phyloP scores from a whole-genome alignment of 2,888 invertebrate species.

The Mactromeris polynyma region DNA sequence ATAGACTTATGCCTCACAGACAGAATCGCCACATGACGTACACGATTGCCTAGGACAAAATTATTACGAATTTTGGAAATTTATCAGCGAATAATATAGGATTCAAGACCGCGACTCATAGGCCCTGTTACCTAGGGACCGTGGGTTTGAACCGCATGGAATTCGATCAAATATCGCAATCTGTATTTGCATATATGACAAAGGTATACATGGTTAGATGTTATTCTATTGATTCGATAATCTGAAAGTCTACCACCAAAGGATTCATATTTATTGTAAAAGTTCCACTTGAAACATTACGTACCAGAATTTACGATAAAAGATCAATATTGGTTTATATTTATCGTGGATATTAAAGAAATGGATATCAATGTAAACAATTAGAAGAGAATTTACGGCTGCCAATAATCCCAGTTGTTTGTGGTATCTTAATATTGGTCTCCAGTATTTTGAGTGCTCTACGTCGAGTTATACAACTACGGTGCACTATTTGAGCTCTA shows the following conservation, averaged over 20 bases:
- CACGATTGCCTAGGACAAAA: too few relatives aligned
- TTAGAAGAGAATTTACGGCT: constrained; percentile 12
- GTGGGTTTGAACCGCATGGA: too few relatives aligned
- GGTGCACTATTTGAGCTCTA: background rate
- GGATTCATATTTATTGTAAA: background rate
- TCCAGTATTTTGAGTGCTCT: background rate
- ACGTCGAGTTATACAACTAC: background rate
- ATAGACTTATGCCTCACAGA: too few relatives aligned
- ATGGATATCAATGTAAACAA: constrained; percentile 38
- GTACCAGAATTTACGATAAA: background rate
- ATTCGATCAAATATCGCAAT: too few relatives aligned
- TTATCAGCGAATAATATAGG: too few relatives aligned
- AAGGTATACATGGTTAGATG: too few relatives aligned
- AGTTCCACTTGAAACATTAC: background rate
- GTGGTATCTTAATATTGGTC: constrained; percentile 8
- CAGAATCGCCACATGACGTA: too few relatives aligned
- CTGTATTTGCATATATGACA: too few relatives aligned
- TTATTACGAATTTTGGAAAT: too few relatives aligned
- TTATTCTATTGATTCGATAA: too few relatives aligned
- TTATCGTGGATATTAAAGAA: constrained; percentile 40
- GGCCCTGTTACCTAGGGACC: too few relatives aligned
- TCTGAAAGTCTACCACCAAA: background rate
- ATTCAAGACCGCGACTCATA: too few relatives aligned
- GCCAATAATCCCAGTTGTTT: constrained; percentile 4
- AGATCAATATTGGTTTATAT: constrained; percentile 27